phyloP scores from a whole-genome alignment of 2,888 invertebrate genomes.

The Tridacna crocea region DNA sequence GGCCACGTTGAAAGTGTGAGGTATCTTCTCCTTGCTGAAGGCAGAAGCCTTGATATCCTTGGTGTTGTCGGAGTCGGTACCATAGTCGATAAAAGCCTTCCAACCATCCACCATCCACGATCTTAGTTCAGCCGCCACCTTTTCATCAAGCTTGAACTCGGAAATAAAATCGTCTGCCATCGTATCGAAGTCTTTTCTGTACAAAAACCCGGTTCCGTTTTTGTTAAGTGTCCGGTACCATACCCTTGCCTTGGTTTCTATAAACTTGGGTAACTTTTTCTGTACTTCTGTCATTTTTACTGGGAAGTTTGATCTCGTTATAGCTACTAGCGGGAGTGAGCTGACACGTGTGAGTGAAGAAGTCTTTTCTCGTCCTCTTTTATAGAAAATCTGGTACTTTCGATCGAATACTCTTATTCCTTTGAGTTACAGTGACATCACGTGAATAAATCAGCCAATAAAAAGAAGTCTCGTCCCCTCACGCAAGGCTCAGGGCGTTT shows the following conservation, averaged over 20 bases:
- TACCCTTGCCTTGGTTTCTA: slow-evolving; percentile 64
- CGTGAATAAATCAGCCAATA: too few species aligned
- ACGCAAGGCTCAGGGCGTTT: too few species aligned
- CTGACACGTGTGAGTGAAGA: neutral
- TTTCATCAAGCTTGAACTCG: slow-evolving; percentile 64
- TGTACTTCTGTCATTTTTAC: neutral
- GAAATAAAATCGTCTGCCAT: slow-evolving; percentile 67
- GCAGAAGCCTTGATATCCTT: slow-evolving; percentile 30
- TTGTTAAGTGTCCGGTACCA: slow-evolving; percentile 74
- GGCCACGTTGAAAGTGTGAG: slow-evolving; percentile 59
- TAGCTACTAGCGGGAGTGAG: neutral
- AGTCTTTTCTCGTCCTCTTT: neutral
- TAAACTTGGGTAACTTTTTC: slow-evolving; percentile 36
- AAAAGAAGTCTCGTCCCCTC: too few species aligned
- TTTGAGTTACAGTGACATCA: neutral
- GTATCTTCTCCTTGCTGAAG: slow-evolving; percentile 45
- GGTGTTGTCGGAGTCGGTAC: slow-evolving; percentile 23
- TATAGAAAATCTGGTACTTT: neutral
- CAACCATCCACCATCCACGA: slow-evolving; percentile 72
- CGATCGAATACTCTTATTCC: neutral
- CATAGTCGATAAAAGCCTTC: slow-evolving; percentile 58
- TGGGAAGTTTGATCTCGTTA: too few species aligned
- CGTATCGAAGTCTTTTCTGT: slow-evolving; percentile 62
- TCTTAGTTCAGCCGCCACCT: slow-evolving; percentile 59
- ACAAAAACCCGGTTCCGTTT: slow-evolving; percentile 68